phyloP scores from a whole-genome alignment of 2,113 vertebrate genomes.

The Oncorhynchus gorbuscha region DNA sequence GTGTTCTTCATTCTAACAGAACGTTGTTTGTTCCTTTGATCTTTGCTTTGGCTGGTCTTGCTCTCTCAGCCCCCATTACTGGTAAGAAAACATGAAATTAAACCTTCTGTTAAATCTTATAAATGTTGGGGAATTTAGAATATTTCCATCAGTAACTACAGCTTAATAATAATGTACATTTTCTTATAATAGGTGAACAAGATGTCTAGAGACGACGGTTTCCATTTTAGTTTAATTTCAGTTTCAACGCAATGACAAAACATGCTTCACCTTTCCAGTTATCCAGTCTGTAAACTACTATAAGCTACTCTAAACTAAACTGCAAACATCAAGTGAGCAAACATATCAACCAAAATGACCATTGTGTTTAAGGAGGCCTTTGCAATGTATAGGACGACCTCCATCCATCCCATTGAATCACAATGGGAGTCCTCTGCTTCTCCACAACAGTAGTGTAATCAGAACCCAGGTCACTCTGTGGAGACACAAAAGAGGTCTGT shows the following conservation, averaged over 20 bases:
- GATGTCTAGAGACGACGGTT: too few relatives aligned
- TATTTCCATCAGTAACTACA: neutral
- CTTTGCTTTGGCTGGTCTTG: neutral
- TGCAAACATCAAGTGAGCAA: neutral
- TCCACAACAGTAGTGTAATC: neutral
- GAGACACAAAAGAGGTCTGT: neutral
- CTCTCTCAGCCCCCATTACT: constrained; percentile 15
- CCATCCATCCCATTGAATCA: neutral
- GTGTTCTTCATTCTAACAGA: constrained; percentile 9
- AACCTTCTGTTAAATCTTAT: neutral
- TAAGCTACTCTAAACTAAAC: neutral
- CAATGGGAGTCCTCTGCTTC: constrained; percentile 1
- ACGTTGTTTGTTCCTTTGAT: constrained; percentile 4
- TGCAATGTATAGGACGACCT: neutral
- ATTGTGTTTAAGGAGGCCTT: neutral
- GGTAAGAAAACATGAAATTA: constrained; percentile 5
- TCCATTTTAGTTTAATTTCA: too few relatives aligned
- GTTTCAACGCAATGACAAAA: too few relatives aligned
- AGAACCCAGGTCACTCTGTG: neutral
- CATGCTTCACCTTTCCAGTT: too few relatives aligned
- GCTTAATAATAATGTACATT: neutral
- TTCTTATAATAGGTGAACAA: too few relatives aligned
- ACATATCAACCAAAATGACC: neutral
- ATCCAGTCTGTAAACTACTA: neutral
- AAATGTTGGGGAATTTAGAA: neutral